Conservation (phyloP, 53 echinoderm and acorn worm species). For the Hippasteria phrygiana region DNA sequence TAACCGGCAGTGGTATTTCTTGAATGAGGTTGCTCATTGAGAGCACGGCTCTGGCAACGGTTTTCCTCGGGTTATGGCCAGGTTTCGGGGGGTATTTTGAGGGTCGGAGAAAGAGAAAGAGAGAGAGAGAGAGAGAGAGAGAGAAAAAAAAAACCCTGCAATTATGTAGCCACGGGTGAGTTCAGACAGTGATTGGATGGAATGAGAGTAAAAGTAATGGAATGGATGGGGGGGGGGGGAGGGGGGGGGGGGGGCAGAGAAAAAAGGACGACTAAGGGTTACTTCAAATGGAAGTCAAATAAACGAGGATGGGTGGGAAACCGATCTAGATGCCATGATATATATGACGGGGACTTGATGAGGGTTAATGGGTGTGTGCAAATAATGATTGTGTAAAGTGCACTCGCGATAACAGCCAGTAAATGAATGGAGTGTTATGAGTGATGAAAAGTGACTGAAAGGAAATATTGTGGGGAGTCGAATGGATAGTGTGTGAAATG, state of each 20-base stretch:
- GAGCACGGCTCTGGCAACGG: background rate
- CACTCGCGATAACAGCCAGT: too few relatives aligned
- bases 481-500: too few relatives aligned
- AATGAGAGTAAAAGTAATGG: background rate
- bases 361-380: too few relatives aligned
- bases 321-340: too few relatives aligned
- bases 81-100: background rate
- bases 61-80: background rate
- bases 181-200: background rate
- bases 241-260: background rate
- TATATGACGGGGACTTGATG: too few relatives aligned
- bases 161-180: background rate
- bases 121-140: too few relatives aligned
- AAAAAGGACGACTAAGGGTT: background rate
- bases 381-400: too few relatives aligned
- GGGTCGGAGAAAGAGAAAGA: background rate
- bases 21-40: slow-evolving; percentile 1
- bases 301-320: background rate
- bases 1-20: slow-evolving; percentile 3
- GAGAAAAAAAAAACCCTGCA: background rate
- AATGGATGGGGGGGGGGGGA: background rate
- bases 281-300: background rate
- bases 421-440: too few relatives aligned
- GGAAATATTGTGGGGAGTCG: too few relatives aligned
- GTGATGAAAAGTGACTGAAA: too few relatives aligned